Conservation (phyloP, 2,888 invertebrate genomes). For the Trisateles emortualis region DNA sequence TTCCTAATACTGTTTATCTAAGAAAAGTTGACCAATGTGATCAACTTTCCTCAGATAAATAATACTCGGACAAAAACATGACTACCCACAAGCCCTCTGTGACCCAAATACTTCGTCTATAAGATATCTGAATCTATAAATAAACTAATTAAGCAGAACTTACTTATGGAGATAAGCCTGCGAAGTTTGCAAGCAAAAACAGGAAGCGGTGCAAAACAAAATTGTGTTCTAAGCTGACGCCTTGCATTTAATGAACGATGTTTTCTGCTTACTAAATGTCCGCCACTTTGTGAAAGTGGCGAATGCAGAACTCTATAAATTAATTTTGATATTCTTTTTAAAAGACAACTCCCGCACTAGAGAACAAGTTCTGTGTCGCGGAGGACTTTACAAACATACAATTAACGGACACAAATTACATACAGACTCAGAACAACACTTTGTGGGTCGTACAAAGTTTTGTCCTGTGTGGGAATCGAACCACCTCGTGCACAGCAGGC, state of each 20-base stretch:
- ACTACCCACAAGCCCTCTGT: not conserved
- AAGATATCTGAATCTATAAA: conserved; percentile 48
- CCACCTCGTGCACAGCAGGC: no score
- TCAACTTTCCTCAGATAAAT: conserved; percentile 1
- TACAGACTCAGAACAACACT: no score
- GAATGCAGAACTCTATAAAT: not conserved
- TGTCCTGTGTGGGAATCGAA: no score
- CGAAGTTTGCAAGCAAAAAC: conserved; percentile 46
- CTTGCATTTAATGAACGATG: conserved; percentile 16
- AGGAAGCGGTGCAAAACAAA: conserved; percentile 37
- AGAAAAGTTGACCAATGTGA: not conserved
- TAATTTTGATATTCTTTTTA: no score
- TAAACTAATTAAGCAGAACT: conserved; percentile 49
- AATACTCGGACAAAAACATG: conserved; percentile 1
- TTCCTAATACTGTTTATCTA: no score
- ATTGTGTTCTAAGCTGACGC: conserved; percentile 25
- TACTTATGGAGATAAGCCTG: conserved; percentile 38
- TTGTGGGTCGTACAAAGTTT: no score
- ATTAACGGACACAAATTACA: no score
- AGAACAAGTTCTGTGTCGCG: no score
- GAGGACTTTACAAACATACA: no score
- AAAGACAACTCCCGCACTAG: no score
- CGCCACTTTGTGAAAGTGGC: not conserved
- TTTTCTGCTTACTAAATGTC: conserved; percentile 8
- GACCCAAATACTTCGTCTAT: conserved; percentile 25